phyloP scores from a whole-genome alignment of 2,113 vertebrate species.

The Salvelinus fontinalis region DNA sequence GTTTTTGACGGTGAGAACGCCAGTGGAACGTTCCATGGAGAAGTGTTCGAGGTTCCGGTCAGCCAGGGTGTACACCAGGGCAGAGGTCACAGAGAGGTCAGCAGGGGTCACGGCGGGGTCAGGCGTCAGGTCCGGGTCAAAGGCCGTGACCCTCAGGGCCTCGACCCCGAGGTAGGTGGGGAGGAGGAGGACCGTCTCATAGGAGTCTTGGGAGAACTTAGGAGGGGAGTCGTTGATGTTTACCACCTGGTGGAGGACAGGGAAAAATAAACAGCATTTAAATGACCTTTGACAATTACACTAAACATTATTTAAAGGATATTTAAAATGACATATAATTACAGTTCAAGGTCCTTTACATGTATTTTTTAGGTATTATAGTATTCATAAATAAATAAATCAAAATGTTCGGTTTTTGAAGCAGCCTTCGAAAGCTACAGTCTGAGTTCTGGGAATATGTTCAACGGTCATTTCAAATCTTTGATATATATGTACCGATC shows the following conservation, averaged over 20 bases:
- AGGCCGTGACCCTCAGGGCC: constrained; percentile 85
- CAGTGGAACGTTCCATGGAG: constrained; percentile 82
- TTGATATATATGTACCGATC: no score
- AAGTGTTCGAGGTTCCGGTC: constrained; percentile 85
- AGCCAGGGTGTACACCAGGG: constrained; percentile 82
- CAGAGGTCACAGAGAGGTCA: constrained; percentile 73
- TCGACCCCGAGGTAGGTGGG: constrained; percentile 91
- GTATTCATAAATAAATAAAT: no score
- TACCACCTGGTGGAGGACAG: constrained; percentile 65
- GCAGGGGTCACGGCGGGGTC: constrained; percentile 80
- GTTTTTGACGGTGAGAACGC: constrained; percentile 86
- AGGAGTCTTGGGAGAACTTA: constrained; percentile 86
- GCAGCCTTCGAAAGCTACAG: no score
- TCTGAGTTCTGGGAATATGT: no score
- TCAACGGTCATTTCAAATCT: no score
- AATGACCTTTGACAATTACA: no score
- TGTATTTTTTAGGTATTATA: no score
- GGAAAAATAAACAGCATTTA: neutral
- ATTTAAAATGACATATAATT: no score
- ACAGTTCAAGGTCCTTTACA: no score
- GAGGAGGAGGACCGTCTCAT: constrained; percentile 87
- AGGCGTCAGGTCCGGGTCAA: constrained; percentile 84
- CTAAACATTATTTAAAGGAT: no score
- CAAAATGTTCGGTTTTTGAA: no score
- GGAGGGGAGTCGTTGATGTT: constrained; percentile 96